phyloP scores from a whole-genome alignment of 2,797 vertebrate species.

The Myiotriccus ornatus region DNA sequence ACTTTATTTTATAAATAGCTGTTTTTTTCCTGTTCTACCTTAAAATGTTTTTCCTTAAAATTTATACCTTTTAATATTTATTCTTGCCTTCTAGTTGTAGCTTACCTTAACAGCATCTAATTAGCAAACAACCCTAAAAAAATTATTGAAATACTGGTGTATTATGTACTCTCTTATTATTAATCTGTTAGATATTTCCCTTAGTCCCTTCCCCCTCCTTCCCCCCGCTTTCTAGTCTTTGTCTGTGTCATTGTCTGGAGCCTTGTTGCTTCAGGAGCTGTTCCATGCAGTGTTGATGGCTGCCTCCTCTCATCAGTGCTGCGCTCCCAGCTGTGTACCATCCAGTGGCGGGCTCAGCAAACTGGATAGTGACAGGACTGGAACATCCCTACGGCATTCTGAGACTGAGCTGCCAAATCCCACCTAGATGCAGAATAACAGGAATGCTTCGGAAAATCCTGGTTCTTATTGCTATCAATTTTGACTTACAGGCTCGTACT shows the following conservation, averaged over 20 bases:
- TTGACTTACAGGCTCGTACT: not conserved
- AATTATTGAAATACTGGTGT: not conserved
- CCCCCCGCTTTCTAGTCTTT: not conserved
- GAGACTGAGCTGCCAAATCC: not conserved
- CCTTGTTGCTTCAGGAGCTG: not conserved
- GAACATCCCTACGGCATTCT: not conserved
- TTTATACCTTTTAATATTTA: not conserved
- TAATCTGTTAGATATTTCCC: not conserved
- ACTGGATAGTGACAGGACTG: not conserved
- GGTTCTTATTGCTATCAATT: not conserved
- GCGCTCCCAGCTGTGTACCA: not conserved
- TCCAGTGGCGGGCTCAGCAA: not conserved
- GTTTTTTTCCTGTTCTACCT: not conserved
- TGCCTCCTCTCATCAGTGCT: not conserved
- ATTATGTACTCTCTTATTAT: not conserved
- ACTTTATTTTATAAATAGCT: not conserved
- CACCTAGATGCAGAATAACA: not conserved
- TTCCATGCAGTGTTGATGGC: not conserved
- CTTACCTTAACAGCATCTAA: not conserved
- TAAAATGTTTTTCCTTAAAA: not conserved
- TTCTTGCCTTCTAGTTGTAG: not conserved
- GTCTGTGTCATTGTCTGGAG: not conserved
- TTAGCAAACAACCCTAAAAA: not conserved
- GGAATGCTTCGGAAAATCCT: not conserved
- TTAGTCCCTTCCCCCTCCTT: not conserved